These are phyloP conservation scores for Lampropteryx suffumata DNA, from an alignment of 2,888 invertebrate genomes.

Conservation along the genomic window DNA sequence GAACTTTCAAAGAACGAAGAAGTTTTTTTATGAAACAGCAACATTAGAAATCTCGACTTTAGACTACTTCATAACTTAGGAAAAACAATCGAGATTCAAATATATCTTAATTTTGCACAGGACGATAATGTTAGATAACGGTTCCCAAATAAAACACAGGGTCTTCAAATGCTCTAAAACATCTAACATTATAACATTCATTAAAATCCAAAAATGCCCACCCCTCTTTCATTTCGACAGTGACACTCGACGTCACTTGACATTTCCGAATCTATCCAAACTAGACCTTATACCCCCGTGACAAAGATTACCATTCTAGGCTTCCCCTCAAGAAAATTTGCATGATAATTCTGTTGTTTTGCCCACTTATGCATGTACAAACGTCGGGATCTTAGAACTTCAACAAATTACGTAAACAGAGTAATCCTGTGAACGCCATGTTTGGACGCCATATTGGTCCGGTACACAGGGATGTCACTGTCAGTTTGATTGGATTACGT, in stretches of 20 bases:
- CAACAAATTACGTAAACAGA: constrained; percentile 41
- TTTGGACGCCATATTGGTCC: constrained; percentile 40
- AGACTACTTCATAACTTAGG: no score
- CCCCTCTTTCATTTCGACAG: constrained; percentile 27
- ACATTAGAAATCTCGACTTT: no score
- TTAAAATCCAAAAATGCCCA: constrained; percentile 24
- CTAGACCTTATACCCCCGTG: constrained; percentile 12
- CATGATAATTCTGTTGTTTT: constrained; percentile 44
- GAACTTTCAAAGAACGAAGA: neutral
- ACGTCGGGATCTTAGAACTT: constrained; percentile 40
- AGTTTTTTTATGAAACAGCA: no score
- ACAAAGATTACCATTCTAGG: constrained; percentile 6
- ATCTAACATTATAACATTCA: constrained; percentile 5
- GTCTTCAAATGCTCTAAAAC: neutral
- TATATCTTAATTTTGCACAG: no score
- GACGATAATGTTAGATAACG: no score
- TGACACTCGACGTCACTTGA: constrained; percentile 28
- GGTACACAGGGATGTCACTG: constrained; percentile 34
- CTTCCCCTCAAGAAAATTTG: constrained; percentile 33
- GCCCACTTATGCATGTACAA: constrained; percentile 36
- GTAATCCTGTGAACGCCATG: constrained; percentile 35
- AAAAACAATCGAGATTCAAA: no score
- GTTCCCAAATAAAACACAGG: no score
- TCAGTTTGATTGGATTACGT: constrained; percentile 32
- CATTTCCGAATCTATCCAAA: constrained; percentile 13